phyloP scores from a whole-genome alignment of 2,113 vertebrate species.

The Telmatochromis brichardi region DNA sequence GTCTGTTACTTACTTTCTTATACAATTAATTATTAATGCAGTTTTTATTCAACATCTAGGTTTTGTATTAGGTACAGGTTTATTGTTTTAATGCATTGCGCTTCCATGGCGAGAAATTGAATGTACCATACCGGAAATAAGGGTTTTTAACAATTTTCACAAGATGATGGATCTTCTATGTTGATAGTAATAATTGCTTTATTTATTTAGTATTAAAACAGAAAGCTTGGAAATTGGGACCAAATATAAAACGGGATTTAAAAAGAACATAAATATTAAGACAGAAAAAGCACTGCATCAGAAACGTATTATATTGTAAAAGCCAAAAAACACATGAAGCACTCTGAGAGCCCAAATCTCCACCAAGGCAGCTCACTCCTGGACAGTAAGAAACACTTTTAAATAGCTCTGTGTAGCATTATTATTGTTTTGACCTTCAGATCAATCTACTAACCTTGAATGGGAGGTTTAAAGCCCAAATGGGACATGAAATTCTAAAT shows the following conservation, averaged over 20 bases:
- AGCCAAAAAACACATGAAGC: neutral
- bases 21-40: neutral
- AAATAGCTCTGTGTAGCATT: neutral
- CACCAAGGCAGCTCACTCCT: neutral
- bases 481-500: neutral
- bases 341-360: neutral
- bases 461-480: neutral
- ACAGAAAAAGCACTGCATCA: neutral
- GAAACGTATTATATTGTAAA: neutral
- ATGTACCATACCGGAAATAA: fast-evolving
- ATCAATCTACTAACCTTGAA: neutral
- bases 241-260: neutral
- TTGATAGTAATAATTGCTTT: neutral
- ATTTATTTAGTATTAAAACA: neutral
- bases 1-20: neutral
- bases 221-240: neutral
- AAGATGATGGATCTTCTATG: fast-evolving
- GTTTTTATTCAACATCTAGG: neutral
- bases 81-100: neutral
- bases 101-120: neutral
- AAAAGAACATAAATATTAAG: fast-evolving
- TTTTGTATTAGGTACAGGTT: neutral
- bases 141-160: neutral
- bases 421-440: neutral
- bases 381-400: neutral